Conservation (phyloP, 2,113 vertebrate species). For the Arizona elegans region DNA sequence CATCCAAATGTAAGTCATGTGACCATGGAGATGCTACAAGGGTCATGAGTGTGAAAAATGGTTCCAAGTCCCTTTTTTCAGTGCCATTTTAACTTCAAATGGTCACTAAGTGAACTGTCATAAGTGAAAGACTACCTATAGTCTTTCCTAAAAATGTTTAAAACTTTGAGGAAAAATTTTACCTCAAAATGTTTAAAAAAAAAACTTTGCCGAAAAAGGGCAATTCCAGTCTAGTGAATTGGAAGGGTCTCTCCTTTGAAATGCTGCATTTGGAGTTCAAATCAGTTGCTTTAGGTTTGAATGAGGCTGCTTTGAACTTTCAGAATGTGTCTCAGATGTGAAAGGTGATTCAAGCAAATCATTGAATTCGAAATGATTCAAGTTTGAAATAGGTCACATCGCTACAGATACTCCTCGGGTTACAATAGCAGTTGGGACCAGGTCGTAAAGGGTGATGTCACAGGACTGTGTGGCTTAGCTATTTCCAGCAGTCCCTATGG, state of each 20-base stretch:
- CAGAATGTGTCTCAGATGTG: not conserved
- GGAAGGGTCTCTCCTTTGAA: not conserved
- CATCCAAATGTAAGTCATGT: too few relatives aligned
- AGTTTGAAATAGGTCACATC: not conserved
- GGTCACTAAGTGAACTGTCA: too few relatives aligned
- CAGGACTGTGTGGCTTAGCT: not conserved
- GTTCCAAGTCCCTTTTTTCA: too few relatives aligned
- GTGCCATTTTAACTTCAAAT: too few relatives aligned
- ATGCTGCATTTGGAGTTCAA: not conserved
- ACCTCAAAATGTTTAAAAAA: not conserved
- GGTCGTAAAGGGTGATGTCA: not conserved
- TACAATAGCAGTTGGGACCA: not conserved
- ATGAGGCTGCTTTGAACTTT: not conserved
- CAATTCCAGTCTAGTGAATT: not conserved
- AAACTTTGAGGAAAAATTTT: not conserved
- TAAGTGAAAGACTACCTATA: too few relatives aligned
- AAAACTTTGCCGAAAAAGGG: not conserved
- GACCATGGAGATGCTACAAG: too few relatives aligned
- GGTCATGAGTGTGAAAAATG: too few relatives aligned
- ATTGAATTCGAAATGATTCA: not conserved
- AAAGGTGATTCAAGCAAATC: not conserved
- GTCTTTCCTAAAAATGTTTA: not conserved
- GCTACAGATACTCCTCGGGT: not conserved
- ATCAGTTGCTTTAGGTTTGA: not conserved
- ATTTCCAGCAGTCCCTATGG: not conserved